Percentiles rank a stretch among this genome's conserved stretches.
phyloP scores from a whole-genome alignment of 2,888 invertebrate species.

The Ferdinandea cuprea region DNA sequence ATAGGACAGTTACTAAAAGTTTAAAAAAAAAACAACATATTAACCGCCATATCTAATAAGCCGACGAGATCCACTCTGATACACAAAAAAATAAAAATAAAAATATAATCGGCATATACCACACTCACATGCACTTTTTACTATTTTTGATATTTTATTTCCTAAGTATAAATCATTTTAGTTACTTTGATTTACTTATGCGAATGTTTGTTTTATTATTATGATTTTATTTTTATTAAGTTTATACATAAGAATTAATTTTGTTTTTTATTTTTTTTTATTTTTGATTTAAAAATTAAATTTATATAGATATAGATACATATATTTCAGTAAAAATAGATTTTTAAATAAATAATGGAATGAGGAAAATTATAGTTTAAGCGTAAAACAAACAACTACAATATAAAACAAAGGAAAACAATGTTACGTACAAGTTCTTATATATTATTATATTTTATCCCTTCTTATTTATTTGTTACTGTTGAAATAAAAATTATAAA shows the following conservation, averaged over 20 bases:
- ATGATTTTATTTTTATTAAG: slow-evolving; percentile 10
- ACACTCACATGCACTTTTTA: slow-evolving; percentile 39
- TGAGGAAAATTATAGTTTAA: slow-evolving; percentile 48
- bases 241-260: slow-evolving; percentile 45
- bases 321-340: slow-evolving; percentile 47
- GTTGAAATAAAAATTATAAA: slow-evolving; percentile 71
- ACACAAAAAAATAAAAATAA: neutral
- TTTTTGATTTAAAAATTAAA: slow-evolving; percentile 14
- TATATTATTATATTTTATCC: slow-evolving; percentile 60
- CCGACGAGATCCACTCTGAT: slow-evolving; percentile 5
- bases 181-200: slow-evolving; percentile 21
- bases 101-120: neutral
- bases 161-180: slow-evolving; percentile 21
- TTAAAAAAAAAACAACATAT: slow-evolving; percentile 8
- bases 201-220: slow-evolving; percentile 17
- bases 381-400: slow-evolving; percentile 18
- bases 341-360: slow-evolving; percentile 46
- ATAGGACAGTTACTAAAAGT: slow-evolving; percentile 17
- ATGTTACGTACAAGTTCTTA: slow-evolving; percentile 70
- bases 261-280: neutral
- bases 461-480: slow-evolving; percentile 74
- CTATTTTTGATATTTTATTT: slow-evolving; percentile 33
- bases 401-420: slow-evolving; percentile 51
- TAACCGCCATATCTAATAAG: slow-evolving; percentile 44
- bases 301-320: neutral